Conservation (phyloP, 2,888 invertebrate species). For the Capitulum mitella region DNA sequence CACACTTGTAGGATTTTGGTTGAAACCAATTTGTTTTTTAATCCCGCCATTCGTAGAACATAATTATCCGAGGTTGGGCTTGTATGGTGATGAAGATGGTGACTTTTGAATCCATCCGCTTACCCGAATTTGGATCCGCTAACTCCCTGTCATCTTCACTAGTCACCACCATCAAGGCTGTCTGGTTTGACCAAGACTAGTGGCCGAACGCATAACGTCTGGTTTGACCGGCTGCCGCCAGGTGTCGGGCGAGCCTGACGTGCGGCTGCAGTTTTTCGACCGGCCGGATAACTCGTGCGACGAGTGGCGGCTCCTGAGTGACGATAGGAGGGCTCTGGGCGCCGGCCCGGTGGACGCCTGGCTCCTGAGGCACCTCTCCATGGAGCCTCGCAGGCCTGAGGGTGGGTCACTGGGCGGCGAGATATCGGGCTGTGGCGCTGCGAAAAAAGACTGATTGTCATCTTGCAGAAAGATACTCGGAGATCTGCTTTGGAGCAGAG, state of each 20-base stretch:
- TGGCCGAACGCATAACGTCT: too few species aligned
- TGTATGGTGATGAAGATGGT: too few species aligned
- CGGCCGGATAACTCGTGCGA: not conserved
- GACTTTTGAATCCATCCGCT: too few species aligned
- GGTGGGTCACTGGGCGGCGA: not conserved
- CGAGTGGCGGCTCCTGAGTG: not conserved
- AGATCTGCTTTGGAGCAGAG: too few species aligned
- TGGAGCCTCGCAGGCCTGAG: not conserved
- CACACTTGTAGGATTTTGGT: not conserved
- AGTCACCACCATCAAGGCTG: too few species aligned
- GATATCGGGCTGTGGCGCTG: too few species aligned
- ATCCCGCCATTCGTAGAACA: not conserved
- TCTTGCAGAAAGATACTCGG: too few species aligned
- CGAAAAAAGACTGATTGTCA: too few species aligned
- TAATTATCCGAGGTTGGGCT: not conserved
- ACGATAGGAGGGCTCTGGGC: not conserved
- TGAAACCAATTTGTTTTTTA: not conserved
- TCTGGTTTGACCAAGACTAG: not conserved
- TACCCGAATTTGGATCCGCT: too few species aligned
- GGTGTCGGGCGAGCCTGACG: not conserved
- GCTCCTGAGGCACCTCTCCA: not conserved
- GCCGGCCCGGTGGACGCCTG: not conserved
- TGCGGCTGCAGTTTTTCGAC: not conserved
- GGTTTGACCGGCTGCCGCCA: not conserved
- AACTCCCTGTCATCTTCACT: too few species aligned